Evolutionary conservation across 2,888 invertebrate genomes (phyloP), one percentile per base, ranked within the genome.

Genomic region (Himalopsyche tibetana): DNA sequence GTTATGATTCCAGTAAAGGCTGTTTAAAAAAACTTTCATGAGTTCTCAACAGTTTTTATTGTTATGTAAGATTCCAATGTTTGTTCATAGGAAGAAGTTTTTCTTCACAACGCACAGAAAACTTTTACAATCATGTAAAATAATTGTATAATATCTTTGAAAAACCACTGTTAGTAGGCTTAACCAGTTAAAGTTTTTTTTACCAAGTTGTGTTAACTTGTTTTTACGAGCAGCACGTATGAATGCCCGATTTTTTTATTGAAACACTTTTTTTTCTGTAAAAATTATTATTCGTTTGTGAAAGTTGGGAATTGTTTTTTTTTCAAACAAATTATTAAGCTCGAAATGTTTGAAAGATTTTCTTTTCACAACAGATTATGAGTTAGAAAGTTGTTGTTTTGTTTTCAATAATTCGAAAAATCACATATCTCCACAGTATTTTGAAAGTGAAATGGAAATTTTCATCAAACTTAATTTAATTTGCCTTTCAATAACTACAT

Each of bases 51-150:
- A 63, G 5, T 28, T 63, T 63, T 63, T 63, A 63, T 63, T 63
- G 28, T 63, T 63, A 19, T 63, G 63, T n/a, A 63, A 63, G 19
- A 15, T 19, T 63, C 28, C 4, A 63, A 63, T 63, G 63, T 63
- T 63, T 63, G n/a, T 63, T 19, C 63, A 19, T 19, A 5, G 19
- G 19, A 63, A 63, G 28, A 28, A 63, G 28, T 63, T n/a, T 63
- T 63, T 19, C 63, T 28, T n/a, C 63, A 28, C 8, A 63, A n/a
- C 28, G 8, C 19, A 56, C 56, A n/a, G n/a, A 63, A 63, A 63
- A 51, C 19, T 63, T 63, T 63, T 19, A 63, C 63, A 63, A 63
- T 63, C 63, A 63, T 19, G 63, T 19, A 63, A 63, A 63, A 63
- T 63, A 63, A 63, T 28, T 63, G 63, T 28, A 63, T 28, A 19